These are phyloP conservation scores for Tholera decimalis DNA, from an alignment of 2,888 invertebrate species.

Conservation along the genomic window DNA sequence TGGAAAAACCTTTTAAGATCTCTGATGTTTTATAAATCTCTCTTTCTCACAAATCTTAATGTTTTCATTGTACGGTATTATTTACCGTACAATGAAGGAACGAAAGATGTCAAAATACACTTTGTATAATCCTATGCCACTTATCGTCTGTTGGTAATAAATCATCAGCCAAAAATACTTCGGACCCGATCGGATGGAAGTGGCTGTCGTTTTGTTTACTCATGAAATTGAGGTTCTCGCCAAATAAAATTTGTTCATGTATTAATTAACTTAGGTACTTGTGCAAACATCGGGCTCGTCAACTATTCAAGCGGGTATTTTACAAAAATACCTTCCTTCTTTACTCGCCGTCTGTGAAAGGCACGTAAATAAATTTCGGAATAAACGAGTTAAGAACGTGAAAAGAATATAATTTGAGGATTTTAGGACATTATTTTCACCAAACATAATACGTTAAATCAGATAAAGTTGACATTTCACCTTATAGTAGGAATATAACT, in stretches of 20 bases:
- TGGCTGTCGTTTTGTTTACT: conserved; percentile 73
- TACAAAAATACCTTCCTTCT: conserved; percentile 70
- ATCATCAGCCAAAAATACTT: conserved; percentile 68
- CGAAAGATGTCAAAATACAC: conserved; percentile 29
- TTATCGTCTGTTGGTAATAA: conserved; percentile 64
- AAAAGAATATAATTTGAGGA: conserved; percentile 40
- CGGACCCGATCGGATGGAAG: conserved; percentile 64
- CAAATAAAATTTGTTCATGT: conserved; percentile 78
- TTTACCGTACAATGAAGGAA: conserved; percentile 20
- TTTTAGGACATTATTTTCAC: conserved; percentile 25
- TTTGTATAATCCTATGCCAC: conserved; percentile 49
- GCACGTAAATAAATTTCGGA: conserved; percentile 55
- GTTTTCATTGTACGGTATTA: conserved; percentile 27
- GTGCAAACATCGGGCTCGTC: conserved; percentile 72
- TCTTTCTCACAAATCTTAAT: conserved; percentile 35
- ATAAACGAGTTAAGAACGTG: conserved; percentile 55
- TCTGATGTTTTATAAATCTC: conserved; percentile 36
- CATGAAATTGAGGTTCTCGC: conserved; percentile 80
- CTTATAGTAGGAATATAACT: conserved; percentile 16
- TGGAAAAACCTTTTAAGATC: conserved; percentile 26
- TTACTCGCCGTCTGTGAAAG: conserved; percentile 56
- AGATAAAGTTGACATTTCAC: conserved; percentile 26
- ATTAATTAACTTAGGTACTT: conserved; percentile 81
- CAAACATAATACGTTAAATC: conserved; percentile 17
- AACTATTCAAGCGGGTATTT: conserved; percentile 66